A percentile compares a stretch with the other conserved stretches of the same genome.
These are phyloP conservation scores for Lepus oiostolus DNA, from an alignment of 2,797 vertebrate species.

Conservation along the genomic window DNA sequence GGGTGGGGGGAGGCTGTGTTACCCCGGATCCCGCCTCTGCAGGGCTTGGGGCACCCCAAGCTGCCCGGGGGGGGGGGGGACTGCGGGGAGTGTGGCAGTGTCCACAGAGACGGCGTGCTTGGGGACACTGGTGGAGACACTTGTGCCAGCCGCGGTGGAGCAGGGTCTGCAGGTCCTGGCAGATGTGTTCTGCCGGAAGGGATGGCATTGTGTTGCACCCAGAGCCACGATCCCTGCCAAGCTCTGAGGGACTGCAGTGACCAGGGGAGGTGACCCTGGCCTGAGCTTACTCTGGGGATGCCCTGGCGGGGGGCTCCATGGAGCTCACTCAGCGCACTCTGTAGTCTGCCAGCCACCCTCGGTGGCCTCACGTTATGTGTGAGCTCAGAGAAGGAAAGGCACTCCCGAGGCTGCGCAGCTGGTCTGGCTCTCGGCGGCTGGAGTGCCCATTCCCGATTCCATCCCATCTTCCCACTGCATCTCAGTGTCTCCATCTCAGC, in stretches of 20 bases:
- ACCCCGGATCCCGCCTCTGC: neutral
- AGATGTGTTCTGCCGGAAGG: neutral
- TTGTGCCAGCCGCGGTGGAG: accelerated
- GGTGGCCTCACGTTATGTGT: neutral
- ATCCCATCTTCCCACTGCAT: neutral
- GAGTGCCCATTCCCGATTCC: neutral
- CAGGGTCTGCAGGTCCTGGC: neutral
- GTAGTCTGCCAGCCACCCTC: accelerated
- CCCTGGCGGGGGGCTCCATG: neutral
- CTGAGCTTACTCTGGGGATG: neutral
- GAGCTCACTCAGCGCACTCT: neutral
- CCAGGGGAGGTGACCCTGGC: neutral
- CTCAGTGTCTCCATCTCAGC: neutral
- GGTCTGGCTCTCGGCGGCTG: neutral
- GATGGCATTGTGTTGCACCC: neutral
- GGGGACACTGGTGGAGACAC: neutral
- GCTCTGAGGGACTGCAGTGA: neutral
- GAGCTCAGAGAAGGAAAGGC: neutral
- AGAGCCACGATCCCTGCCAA: neutral
- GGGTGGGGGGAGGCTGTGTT: neutral
- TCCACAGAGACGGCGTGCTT: neutral
- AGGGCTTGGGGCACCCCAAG: neutral
- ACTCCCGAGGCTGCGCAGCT: neutral
- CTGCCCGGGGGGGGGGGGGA: neutral
- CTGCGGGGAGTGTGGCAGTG: neutral